phyloP scores from a whole-genome alignment of 2,113 vertebrate species.

The Trochalopteron elliotii region DNA sequence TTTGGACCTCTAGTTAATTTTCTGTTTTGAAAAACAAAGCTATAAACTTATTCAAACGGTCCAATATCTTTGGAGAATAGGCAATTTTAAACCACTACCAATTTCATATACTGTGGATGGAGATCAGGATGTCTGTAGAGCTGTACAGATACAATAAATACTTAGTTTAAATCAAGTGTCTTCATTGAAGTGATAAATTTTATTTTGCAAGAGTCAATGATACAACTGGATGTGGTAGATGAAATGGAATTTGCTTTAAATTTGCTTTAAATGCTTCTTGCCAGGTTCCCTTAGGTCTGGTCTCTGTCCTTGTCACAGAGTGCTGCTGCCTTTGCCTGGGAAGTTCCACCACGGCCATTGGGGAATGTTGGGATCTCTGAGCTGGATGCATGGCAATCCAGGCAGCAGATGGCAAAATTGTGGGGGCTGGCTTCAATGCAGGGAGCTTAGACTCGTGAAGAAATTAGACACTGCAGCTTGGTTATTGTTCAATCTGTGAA shows the following conservation, averaged over 20 bases:
- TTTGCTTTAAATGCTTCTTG: neutral
- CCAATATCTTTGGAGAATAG: neutral
- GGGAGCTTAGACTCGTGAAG: neutral
- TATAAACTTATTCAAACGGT: neutral
- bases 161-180: neutral
- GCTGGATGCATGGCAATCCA: neutral
- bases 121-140: neutral
- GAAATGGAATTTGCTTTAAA: neutral
- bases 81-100: neutral
- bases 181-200: neutral
- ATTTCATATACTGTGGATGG: neutral
- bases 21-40: neutral
- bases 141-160: neutral
- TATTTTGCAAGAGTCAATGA: neutral
- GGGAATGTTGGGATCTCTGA: neutral
- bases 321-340: neutral
- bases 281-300: neutral
- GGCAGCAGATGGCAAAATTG: slow-evolving; percentile 37
- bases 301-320: neutral
- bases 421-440: slow-evolving; percentile 15
- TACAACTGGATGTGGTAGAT: neutral
- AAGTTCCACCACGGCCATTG: neutral
- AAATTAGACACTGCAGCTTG: neutral
- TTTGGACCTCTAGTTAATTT: neutral
- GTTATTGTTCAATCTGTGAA: neutral